Base-by-base conservation (phyloP, 2,113 vertebrate genomes). In the Alethe diademata region DNA sequence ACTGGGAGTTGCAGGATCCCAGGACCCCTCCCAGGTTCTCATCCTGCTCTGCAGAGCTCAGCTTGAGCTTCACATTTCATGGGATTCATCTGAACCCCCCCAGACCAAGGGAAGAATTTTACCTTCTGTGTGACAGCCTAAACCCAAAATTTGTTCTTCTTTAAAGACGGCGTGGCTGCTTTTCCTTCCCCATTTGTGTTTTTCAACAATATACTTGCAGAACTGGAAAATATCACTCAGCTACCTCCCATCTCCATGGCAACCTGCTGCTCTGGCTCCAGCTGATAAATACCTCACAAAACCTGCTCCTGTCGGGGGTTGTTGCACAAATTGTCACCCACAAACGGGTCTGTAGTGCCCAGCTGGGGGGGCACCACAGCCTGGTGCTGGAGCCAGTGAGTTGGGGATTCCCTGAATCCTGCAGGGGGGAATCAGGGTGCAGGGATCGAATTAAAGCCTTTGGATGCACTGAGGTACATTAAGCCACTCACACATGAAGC, bases 171-270 rank as follows among this genome's bases (percentile, higher is more conserved):
- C 3, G 11, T 19, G 53, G 33, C 35, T 51, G 92, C 72, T 92
- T 51, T 65, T 19, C 73, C 82, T 66, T 51, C 42, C 25, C 51
- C 17, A 1, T 56, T 51, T 61, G n/a, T 94, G 90, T 80, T 97
- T 93, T 91, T 71, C 91, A 92, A 61, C 91, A 91, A 81, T 82
- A 70, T 40, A 66, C 91, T 97, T 92, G 95, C 95, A 95, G 88
- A 45, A 84, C 83, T 88, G 79, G 90, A 78, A 61, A 84, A 80
- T n/a, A 76, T 94, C 91, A 89, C 83, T 62, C 94, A 86, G 92
- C 94, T 83, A n/a, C 67, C 93, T 91, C 87, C 78, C 57, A 94
- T 98, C 97, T 94, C 97, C 97, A 98, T 98, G 93, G 97, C 94
- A 98, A 98, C 97, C 73, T 19, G 81, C 85, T 61, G 61, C 95